Conservation (phyloP, 2,797 vertebrate species). For the Enteromius mattozi region DNA sequence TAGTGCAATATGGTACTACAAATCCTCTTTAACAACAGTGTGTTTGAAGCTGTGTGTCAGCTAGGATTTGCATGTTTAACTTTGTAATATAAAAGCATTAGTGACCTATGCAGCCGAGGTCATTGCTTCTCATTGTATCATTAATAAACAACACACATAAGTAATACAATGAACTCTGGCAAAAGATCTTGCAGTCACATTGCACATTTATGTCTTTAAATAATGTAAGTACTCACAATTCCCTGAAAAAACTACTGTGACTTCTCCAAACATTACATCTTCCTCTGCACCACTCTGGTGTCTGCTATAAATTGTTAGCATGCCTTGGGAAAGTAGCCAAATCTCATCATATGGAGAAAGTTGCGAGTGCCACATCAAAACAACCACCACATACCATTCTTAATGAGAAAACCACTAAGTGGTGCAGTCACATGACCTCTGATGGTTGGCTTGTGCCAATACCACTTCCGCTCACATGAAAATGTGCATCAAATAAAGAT, state of each 20-base stretch:
- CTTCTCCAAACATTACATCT: neutral
- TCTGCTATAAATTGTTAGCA: conserved; percentile 2
- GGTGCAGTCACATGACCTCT: conserved; percentile 14
- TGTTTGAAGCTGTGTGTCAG: neutral
- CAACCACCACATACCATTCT: conserved; percentile 17
- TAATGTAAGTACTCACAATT: conserved; percentile 6
- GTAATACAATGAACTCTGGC: neutral
- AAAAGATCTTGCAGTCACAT: neutral
- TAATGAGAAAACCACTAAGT: conserved; percentile 9
- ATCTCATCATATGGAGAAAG: conserved; percentile 16
- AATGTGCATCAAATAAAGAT: neutral
- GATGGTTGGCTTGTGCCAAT: neutral
- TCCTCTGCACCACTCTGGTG: neutral
- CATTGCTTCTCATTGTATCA: conserved; percentile 9
- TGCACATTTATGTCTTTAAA: conserved; percentile 4
- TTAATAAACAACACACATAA: conserved; percentile 11
- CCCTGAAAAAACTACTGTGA: neutral
- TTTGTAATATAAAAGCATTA: conserved; percentile 5
- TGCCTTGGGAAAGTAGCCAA: neutral
- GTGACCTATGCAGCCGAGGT: neutral
- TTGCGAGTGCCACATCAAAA: conserved; percentile 15
- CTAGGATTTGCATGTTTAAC: conserved; percentile 19
- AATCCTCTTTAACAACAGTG: neutral
- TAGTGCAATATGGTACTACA: neutral
- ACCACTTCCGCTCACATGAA: neutral